Percentiles rank a stretch among this genome's conserved stretches.
Conservation (phyloP, 2,113 vertebrate species). For the Cryptomyrus ogoouensis region DNA sequence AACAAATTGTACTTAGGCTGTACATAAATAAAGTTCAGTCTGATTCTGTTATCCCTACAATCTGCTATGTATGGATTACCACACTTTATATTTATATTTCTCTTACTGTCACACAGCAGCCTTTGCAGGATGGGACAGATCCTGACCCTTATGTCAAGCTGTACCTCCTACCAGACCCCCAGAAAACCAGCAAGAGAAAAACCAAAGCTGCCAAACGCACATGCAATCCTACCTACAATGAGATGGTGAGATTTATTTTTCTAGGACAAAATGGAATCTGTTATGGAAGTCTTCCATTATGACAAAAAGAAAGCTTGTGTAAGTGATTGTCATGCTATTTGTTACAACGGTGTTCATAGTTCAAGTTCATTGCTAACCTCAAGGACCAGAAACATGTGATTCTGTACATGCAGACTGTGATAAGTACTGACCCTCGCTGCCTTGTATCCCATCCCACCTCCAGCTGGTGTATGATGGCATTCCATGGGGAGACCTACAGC, state of each 20-base stretch:
- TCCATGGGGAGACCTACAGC: conserved; percentile 82
- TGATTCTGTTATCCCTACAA: neutral
- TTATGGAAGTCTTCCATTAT: neutral
- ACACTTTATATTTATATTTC: neutral
- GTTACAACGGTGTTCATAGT: neutral
- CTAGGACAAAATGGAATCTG: neutral
- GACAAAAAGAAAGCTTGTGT: neutral
- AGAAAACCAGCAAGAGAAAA: conserved; percentile 95
- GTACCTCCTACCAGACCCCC: conserved; percentile 90
- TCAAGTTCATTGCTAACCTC: neutral
- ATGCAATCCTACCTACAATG: conserved; percentile 95
- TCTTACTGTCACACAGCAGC: conserved; percentile 56
- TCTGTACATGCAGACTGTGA: neutral
- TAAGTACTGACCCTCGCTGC: neutral
- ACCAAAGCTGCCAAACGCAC: conserved; percentile 93
- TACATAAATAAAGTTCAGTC: neutral
- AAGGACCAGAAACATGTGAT: neutral
- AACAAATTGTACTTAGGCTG: neutral
- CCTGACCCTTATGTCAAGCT: conserved; percentile 95
- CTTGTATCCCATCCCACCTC: neutral
- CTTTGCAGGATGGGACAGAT: conserved; percentile 84
- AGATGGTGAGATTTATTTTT: conserved; percentile 71
- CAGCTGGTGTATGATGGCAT: conserved; percentile 90
- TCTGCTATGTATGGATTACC: neutral
- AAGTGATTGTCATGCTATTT: neutral